Evolutionary conservation across 37 sponge, comb jelly and placozoan genomes (phyloP).

Genomic region (Diacarnus erythraeanus): DNA sequence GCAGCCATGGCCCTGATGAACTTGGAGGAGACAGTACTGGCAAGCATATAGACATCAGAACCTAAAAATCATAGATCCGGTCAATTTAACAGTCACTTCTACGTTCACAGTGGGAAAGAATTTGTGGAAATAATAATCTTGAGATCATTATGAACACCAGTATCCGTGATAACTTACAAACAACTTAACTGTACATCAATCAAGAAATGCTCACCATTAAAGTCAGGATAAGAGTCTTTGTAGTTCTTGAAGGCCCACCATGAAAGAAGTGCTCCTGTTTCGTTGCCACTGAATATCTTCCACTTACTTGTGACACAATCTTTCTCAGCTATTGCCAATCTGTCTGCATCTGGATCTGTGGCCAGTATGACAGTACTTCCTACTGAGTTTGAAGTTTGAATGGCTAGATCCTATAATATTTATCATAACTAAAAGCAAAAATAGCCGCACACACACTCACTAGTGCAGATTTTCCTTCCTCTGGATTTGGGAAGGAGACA

Average conservation of each 20-base stretch:
- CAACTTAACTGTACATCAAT: no score
- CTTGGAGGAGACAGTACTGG: constrained; percentile 96
- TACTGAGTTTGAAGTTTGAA: constrained; percentile 77
- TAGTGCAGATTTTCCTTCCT: constrained; percentile 96
- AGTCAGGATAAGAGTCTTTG: constrained; percentile 58
- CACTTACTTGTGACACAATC: constrained; percentile 49
- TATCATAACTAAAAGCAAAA: neutral
- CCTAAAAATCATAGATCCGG: constrained; percentile 44
- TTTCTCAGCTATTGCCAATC: constrained; percentile 94
- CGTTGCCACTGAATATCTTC: constrained; percentile 97
- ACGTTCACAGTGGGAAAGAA: no score
- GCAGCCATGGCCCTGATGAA: constrained; percentile 82
- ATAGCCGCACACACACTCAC: constrained; percentile 46
- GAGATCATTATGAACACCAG: no score
- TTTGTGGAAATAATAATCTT: no score
- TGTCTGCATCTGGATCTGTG: constrained; percentile 98
- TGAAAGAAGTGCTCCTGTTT: constrained; percentile 84
- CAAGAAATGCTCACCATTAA: constrained; percentile 45
- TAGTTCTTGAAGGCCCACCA: constrained; percentile 90
- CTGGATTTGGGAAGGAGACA: constrained; percentile 97
- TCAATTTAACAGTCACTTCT: no score
- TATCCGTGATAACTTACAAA: no score
- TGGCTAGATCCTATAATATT: constrained; percentile 70
- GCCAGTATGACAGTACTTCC: constrained; percentile 84
- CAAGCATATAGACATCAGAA: constrained; percentile 81